phyloP scores from a whole-genome alignment of 2,888 invertebrate genomes.

The Gymnosoma rotundatum region DNA sequence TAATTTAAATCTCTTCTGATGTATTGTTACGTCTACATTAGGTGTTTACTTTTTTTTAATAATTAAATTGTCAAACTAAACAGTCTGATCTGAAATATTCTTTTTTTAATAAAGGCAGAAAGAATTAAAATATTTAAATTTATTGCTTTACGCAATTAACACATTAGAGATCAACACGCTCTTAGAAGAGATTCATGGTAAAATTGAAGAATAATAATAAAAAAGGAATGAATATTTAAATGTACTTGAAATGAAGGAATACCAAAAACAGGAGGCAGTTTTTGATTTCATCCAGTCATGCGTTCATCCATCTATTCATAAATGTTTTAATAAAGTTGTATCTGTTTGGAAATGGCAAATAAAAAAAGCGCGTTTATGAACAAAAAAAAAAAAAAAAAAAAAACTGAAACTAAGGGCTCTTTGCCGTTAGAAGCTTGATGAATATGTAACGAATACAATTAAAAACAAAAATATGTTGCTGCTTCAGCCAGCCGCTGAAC shows the following conservation, averaged over 20 bases:
- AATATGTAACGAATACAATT: constrained; percentile 5
- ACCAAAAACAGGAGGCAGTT: constrained; percentile 22
- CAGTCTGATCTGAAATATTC: constrained; percentile 1
- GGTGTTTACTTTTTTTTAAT: background rate
- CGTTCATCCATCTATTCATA: constrained; percentile 31
- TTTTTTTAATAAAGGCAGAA: background rate
- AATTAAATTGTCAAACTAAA: constrained; percentile 58
- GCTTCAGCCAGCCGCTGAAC: constrained; percentile 13
- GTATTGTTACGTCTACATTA: no score
- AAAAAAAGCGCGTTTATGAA: constrained; percentile 46
- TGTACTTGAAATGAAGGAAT: constrained; percentile 60
- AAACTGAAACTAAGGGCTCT: constrained; percentile 7
- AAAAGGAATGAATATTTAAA: constrained; percentile 58
- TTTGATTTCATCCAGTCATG: constrained; percentile 9
- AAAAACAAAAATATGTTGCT: constrained; percentile 16
- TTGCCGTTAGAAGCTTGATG: background rate
- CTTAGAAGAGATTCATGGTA: constrained; percentile 21
- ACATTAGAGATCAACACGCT: constrained; percentile 75
- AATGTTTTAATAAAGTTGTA: constrained; percentile 60
- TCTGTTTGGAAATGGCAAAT: constrained; percentile 50
- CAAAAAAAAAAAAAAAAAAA: no score
- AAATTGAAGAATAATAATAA: constrained; percentile 39
- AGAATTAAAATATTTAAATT: constrained; percentile 63
- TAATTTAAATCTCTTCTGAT: no score
- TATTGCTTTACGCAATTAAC: constrained; percentile 80